Conservation (phyloP, 2,888 invertebrate genomes). For the Meteorus cinctellus region DNA sequence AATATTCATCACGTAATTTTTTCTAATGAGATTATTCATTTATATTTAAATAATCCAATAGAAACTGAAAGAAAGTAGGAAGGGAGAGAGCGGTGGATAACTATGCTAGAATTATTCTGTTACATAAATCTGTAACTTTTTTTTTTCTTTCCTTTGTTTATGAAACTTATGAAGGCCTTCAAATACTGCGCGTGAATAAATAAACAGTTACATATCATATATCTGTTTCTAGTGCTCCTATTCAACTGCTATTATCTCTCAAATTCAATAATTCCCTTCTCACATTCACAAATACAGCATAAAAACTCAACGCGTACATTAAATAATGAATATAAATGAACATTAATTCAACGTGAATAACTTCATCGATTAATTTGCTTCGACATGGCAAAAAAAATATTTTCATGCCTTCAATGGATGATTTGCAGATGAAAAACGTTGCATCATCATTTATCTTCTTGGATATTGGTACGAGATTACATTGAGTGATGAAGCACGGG, state of each 20-base stretch:
- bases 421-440: slow-evolving; percentile 32
- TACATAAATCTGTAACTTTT: background rate
- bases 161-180: background rate
- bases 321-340: background rate
- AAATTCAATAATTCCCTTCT: background rate
- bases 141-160: background rate
- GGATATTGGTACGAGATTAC: background rate
- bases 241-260: background rate
- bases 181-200: background rate
- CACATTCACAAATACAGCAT: background rate
- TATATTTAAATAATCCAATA: background rate
- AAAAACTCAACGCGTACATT: background rate
- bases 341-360: too few species aligned
- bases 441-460: slow-evolving; percentile 24
- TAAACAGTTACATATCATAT: background rate
- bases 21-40: background rate
- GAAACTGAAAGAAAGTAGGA: background rate
- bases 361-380: too few species aligned
- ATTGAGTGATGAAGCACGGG: slow-evolving; percentile 7
- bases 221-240: background rate
- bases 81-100: background rate
- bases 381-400: background rate
- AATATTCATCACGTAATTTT: slow-evolving; percentile 4
- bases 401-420: slow-evolving; percentile 12
- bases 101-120: background rate